A percentile compares a stretch with the other conserved stretches of the same genome.
Conservation (phyloP, 2,113 vertebrate genomes). For the Podarcis raffonei region DNA sequence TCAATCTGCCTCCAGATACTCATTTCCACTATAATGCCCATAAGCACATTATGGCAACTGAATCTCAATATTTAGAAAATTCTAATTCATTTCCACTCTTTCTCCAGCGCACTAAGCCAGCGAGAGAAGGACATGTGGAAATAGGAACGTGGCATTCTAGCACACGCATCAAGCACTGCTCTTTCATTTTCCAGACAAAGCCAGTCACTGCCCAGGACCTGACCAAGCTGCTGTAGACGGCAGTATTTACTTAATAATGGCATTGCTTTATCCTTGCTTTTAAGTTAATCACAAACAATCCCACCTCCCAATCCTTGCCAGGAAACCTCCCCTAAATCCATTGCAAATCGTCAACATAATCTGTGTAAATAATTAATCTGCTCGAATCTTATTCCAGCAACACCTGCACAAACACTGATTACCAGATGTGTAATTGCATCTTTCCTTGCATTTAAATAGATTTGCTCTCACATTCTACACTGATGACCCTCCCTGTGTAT, state of each 20-base stretch:
- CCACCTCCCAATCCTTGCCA: slow-evolving; percentile 48
- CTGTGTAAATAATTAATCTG: slow-evolving; percentile 71
- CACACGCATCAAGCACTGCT: background rate
- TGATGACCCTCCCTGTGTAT: slow-evolving; percentile 8
- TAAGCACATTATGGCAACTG: slow-evolving; percentile 71
- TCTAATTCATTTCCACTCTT: slow-evolving; percentile 67
- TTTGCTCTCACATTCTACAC: slow-evolving; percentile 43
- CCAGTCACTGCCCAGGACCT: slow-evolving; percentile 32
- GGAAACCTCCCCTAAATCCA: slow-evolving; percentile 57
- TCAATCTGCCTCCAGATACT: slow-evolving; percentile 72
- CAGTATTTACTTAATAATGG: slow-evolving; percentile 55
- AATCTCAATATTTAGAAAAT: slow-evolving; percentile 75
- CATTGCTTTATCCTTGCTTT: slow-evolving; percentile 67
- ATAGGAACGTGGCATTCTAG: slow-evolving; percentile 22
- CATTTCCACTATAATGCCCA: slow-evolving; percentile 68
- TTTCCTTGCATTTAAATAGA: slow-evolving; percentile 59
- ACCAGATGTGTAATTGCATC: slow-evolving; percentile 62
- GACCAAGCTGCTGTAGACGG: slow-evolving; percentile 52
- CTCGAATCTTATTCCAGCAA: slow-evolving; percentile 64
- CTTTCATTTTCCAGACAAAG: slow-evolving; percentile 4
- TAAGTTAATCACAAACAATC: slow-evolving; percentile 68
- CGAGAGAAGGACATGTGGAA: slow-evolving; percentile 32
- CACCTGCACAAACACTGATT: slow-evolving; percentile 68
- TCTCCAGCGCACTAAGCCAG: slow-evolving; percentile 2
- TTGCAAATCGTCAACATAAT: slow-evolving; percentile 63